Evolutionary conservation across 1,140 invertebrate species (phyloP), one percentile per base, ranked within the genome.

Genomic region (Brachionus koreanus): DNA sequence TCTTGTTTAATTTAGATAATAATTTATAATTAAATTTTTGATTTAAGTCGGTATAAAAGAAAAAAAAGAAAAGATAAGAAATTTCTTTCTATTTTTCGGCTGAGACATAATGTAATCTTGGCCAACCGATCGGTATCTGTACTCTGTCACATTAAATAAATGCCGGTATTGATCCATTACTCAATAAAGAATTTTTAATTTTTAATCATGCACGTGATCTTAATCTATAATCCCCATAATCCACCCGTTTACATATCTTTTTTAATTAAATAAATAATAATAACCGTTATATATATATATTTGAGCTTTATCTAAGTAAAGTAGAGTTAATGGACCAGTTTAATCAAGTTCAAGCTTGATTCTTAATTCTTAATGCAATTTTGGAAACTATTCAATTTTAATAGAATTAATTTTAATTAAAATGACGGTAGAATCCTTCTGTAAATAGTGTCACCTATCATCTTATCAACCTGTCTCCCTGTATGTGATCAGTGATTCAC

Each of bases 181-280:
- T 69, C 65, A 69, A 69, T 39, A 19, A 39, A n/a, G 19, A 7
- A 25, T 63, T 63, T 25, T 25, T 63, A 29, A 29, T 12, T n/a
- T 12, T 25, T 63, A 39, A 69, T 69, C 37, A 69, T 69, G 65
- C 5, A 69, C 65, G 37, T 69, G 65, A 69, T 37, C 35, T 33
- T 69, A 69, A 69, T 69, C 65, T 65, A 9, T 69, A 69, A 69
- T 69, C 65, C 29, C 29, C 65, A 69, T 69, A 69, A 69, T 69
- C 29, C 65, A 37, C 65, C 29, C 5, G 49, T 19, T 57, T 7
- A 57, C 49, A n/a, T 57, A 57, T 57, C 49, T 57, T 19, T 57
- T 23, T 57, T 57, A 57, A 57, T 57, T 57, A 1, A 57, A 57
- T 57, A 57, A 57, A 57, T 42, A 42, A 57, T 19, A 7, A 1